These are phyloP conservation scores for Tachyglossus aculeatus DNA, from an alignment of 2,797 vertebrate species.

Conservation along the genomic window DNA sequence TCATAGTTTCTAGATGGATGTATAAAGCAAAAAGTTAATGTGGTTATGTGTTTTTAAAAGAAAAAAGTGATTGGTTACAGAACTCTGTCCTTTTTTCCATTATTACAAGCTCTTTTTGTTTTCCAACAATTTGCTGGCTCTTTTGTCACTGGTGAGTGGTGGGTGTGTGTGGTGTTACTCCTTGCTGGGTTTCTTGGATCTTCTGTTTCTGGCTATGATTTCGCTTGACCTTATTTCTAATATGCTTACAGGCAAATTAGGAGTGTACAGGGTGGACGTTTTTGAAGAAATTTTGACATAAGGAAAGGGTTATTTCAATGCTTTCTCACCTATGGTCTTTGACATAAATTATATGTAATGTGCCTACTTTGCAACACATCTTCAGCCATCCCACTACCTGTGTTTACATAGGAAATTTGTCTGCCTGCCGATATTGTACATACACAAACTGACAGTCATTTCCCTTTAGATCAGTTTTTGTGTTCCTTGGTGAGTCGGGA, in stretches of 20 bases:
- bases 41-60: constrained; percentile 85
- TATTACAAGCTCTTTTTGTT: constrained; percentile 81
- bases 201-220: constrained; percentile 4
- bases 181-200: constrained; percentile 6
- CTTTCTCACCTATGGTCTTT: background rate
- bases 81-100: constrained; percentile 77
- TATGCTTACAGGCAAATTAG: constrained; percentile 6
- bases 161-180: constrained; percentile 32
- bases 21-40: constrained; percentile 84
- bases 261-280: background rate
- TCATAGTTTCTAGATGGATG: constrained; percentile 93
- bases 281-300: background rate
- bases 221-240: background rate
- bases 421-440: no score
- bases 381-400: no score
- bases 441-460: no score
- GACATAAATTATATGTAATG: no score
- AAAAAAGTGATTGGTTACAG: constrained; percentile 81
- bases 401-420: no score
- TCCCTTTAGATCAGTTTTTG: no score
- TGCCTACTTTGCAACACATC: no score
- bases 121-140: constrained; percentile 73
- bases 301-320: no score
- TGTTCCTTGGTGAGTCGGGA: no score
- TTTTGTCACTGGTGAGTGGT: constrained; percentile 55